Conservation (phyloP, 1,140 invertebrate species). For the Papilio helenus region DNA sequence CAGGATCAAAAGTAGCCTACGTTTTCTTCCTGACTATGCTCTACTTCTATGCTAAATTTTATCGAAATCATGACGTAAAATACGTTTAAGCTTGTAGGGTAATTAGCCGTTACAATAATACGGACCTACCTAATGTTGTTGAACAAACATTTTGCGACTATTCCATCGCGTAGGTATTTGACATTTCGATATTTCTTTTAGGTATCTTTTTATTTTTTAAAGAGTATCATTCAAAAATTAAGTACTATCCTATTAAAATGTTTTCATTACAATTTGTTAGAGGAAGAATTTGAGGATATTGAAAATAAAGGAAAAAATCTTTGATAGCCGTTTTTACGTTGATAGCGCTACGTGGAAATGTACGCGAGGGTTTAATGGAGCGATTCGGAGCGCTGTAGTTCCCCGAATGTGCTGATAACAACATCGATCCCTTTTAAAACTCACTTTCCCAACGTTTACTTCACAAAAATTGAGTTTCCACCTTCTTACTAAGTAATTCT, state of each 20-base stretch:
- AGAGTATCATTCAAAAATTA: too few species aligned
- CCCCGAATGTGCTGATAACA: constrained; percentile 17
- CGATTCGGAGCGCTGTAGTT: constrained; percentile 1
- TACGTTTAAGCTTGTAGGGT: too few species aligned
- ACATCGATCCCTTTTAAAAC: constrained; percentile 2
- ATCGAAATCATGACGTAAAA: too few species aligned
- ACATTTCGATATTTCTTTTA: too few species aligned
- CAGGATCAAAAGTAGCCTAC: too few species aligned
- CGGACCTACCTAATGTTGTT: too few species aligned
- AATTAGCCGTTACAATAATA: too few species aligned
- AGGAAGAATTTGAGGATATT: not conserved
- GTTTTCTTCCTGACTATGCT: too few species aligned
- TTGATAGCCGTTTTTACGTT: not conserved
- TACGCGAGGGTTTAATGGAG: constrained; percentile 1
- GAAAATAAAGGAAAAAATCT: constrained; percentile 14
- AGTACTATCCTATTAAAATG: not conserved
- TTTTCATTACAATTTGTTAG: not conserved
- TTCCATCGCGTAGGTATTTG: too few species aligned
- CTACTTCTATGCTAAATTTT: too few species aligned
- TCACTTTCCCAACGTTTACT: not conserved
- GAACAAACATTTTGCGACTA: too few species aligned
- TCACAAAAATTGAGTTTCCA: constrained; percentile 5
- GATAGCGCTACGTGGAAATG: constrained; percentile 14
- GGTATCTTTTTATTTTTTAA: too few species aligned
- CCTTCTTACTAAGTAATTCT: not conserved